phyloP scores from a whole-genome alignment of 2,888 invertebrate genomes.

The Hypomecis punctinalis region DNA sequence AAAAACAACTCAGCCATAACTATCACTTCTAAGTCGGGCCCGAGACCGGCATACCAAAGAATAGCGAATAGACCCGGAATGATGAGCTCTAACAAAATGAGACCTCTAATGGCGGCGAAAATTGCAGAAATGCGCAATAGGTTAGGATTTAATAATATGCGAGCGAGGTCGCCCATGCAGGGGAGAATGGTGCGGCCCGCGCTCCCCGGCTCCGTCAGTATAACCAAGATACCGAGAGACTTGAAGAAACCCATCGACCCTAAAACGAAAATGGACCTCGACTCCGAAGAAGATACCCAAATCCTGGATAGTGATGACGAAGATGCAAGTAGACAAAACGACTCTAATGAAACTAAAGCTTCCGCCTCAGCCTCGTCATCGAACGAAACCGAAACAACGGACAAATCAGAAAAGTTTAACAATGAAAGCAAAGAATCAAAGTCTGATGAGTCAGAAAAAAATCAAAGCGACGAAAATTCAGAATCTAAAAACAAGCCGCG shows the following conservation, averaged over 20 bases:
- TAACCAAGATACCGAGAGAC: conserved; percentile 73
- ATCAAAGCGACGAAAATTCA: conserved; percentile 39
- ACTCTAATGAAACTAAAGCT: conserved; percentile 39
- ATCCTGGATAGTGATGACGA: conserved; percentile 77
- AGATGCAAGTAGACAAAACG: conserved; percentile 48
- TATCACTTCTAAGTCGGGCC: conserved; percentile 81
- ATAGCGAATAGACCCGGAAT: conserved; percentile 67
- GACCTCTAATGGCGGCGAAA: conserved; percentile 72
- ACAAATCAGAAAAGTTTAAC: conserved; percentile 32
- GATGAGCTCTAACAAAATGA: conserved; percentile 68
- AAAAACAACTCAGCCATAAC: conserved; percentile 87
- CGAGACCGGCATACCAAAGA: conserved; percentile 70
- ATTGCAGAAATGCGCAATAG: conserved; percentile 74
- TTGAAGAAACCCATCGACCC: conserved; percentile 58
- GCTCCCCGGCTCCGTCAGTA: conserved; percentile 76
- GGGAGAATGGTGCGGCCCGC: conserved; percentile 67
- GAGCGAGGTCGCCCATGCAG: conserved; percentile 65
- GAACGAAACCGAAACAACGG: conserved; percentile 39
- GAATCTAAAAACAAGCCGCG: conserved; percentile 44
- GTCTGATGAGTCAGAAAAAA: conserved; percentile 42
- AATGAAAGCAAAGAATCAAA: conserved; percentile 31
- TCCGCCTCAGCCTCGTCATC: conserved; percentile 40
- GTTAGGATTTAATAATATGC: conserved; percentile 65
- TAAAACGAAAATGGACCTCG: conserved; percentile 57
- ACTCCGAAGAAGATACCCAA: conserved; percentile 74